Evolutionary conservation across 1,140 invertebrate genomes (phyloP).

Genomic region (Luehdorfia chinensis): DNA sequence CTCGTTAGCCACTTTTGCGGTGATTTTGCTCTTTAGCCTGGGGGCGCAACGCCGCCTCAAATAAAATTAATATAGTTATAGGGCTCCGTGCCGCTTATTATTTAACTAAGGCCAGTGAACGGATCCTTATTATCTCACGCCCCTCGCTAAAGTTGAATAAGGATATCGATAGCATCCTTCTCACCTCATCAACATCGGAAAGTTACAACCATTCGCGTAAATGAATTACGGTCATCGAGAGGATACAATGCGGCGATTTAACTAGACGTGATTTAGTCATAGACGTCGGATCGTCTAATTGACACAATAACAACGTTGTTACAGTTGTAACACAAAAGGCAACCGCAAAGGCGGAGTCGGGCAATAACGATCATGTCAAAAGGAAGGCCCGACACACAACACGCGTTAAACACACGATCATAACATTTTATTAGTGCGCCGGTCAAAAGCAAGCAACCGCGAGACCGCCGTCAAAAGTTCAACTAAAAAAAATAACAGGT

Average conservation of each 20-base stretch:
- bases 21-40: conserved; percentile 53
- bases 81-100: conserved; percentile 67
- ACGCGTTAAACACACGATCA: conserved; percentile 76
- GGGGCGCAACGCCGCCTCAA: conserved; percentile 55
- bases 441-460: conserved; percentile 73
- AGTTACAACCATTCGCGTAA: conserved; percentile 45
- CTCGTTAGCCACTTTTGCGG: conserved; percentile 65
- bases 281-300: conserved; percentile 61
- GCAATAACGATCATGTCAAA: conserved; percentile 74
- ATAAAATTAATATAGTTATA: conserved; percentile 72
- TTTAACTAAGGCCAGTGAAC: conserved; percentile 69
- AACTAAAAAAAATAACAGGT: conserved; percentile 71
- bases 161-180: conserved; percentile 27
- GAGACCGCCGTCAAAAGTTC: conserved; percentile 71
- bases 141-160: conserved; percentile 37
- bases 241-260: conserved; percentile 31
- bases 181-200: conserved; percentile 19
- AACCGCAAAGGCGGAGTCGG: conserved; percentile 66
- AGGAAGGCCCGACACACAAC: conserved; percentile 71
- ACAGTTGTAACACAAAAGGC: conserved; percentile 59
- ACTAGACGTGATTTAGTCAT: conserved; percentile 57
- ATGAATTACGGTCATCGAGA: conserved; percentile 32
- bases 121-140: conserved; percentile 55
- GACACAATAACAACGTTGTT: conserved; percentile 71
- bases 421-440: conserved; percentile 76